Conservation (phyloP, 2,888 invertebrate genomes). For the Spicauda simplicius region DNA sequence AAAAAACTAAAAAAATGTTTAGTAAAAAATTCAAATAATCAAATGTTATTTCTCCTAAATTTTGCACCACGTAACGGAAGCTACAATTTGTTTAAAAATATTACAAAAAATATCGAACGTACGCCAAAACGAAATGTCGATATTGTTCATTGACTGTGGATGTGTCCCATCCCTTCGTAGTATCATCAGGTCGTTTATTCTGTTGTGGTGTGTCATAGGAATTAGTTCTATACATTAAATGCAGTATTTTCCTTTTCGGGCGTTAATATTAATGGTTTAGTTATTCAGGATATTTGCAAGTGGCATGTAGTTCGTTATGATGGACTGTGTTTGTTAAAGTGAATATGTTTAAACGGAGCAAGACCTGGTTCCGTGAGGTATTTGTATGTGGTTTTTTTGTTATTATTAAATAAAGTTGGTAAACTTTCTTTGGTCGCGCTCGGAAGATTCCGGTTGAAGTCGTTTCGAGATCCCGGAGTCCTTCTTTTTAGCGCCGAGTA, state of each 20-base stretch:
- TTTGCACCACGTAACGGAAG: too few relatives aligned
- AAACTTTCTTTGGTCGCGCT: too few relatives aligned
- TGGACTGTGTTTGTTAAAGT: conserved; percentile 36
- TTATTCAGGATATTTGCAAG: conserved; percentile 26
- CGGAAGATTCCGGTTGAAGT: too few relatives aligned
- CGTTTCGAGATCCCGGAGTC: too few relatives aligned
- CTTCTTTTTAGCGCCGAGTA: too few relatives aligned
- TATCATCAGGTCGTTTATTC: conserved; percentile 50
- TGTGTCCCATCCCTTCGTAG: conserved; percentile 49
- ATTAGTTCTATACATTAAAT: conserved; percentile 33
- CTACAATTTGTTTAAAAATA: too few relatives aligned
- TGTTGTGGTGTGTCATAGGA: conserved; percentile 52
- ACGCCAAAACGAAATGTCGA: not conserved
- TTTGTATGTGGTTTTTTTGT: conserved; percentile 13
- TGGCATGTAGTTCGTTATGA: conserved; percentile 42
- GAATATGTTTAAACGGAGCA: conserved; percentile 63
- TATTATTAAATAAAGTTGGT: not conserved
- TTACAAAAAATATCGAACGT: too few relatives aligned
- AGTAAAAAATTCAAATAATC: too few relatives aligned
- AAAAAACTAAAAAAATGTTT: too few relatives aligned
- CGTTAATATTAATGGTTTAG: conserved; percentile 41
- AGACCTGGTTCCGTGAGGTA: conserved; percentile 76
- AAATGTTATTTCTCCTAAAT: too few relatives aligned
- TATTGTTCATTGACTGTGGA: not conserved
- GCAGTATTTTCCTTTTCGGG: conserved; percentile 39